These are phyloP conservation scores for Himalopsyche tibetana DNA, from an alignment of 2,888 invertebrate species.

Conservation along the genomic window DNA sequence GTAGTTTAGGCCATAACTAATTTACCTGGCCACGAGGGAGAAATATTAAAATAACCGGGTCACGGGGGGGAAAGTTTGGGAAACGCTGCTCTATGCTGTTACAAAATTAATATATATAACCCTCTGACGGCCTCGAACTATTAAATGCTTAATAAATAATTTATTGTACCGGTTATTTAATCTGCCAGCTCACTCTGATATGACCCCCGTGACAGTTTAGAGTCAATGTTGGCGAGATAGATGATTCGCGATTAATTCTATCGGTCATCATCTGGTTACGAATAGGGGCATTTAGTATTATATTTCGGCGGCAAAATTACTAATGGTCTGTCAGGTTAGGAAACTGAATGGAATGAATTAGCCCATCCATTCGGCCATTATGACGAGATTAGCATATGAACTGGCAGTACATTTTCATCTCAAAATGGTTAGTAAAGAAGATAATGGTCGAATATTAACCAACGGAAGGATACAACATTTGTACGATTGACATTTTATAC, in stretches of 20 bases:
- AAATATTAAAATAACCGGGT: too few relatives aligned
- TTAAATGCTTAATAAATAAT: conserved; percentile 15
- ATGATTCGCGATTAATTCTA: conserved; percentile 4
- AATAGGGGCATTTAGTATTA: not conserved
- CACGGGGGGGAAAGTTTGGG: too few relatives aligned
- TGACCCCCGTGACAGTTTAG: not conserved
- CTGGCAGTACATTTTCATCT: too few relatives aligned
- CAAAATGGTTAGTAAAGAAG: too few relatives aligned
- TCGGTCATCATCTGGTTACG: conserved; percentile 2
- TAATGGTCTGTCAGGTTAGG: not conserved
- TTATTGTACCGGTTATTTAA: conserved; percentile 15
- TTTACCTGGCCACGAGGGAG: too few relatives aligned
- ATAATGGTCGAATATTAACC: too few relatives aligned
- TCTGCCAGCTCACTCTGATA: not conserved
- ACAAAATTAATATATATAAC: not conserved
- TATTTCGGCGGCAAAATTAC: not conserved
- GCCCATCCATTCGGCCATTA: not conserved
- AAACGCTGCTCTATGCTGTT: too few relatives aligned
- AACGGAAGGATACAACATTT: too few relatives aligned
- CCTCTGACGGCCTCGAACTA: not conserved
- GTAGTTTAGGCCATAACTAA: too few relatives aligned
- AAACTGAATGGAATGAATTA: not conserved
- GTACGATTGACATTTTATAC: too few relatives aligned
- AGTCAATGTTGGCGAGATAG: not conserved
- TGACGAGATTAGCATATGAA: not conserved